phyloP scores from a whole-genome alignment of 2,113 vertebrate species.

The Dipodomys merriami region DNA sequence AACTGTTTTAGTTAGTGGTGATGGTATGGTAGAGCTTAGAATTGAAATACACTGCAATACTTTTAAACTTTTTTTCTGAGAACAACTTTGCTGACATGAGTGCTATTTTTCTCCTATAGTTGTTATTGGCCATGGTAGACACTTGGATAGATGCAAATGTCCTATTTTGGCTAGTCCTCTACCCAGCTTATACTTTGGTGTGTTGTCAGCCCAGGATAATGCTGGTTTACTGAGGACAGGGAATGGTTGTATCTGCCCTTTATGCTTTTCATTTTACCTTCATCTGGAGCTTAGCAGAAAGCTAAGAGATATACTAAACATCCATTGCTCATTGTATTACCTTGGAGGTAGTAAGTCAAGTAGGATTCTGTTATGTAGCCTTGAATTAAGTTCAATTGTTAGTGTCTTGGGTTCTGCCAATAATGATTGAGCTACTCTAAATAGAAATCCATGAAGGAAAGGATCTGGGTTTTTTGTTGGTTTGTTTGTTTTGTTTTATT shows the following conservation, averaged over 20 bases:
- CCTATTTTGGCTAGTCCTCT: neutral
- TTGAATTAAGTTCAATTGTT: neutral
- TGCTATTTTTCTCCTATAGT: neutral
- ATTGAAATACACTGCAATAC: neutral
- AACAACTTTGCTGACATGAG: neutral
- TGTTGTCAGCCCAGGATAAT: neutral
- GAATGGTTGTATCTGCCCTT: neutral
- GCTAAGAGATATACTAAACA: neutral
- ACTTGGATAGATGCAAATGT: neutral
- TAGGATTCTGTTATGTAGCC: neutral
- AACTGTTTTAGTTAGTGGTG: neutral
- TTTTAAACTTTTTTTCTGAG: constrained; percentile 24
- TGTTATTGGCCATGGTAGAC: neutral
- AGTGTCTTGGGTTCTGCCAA: neutral
- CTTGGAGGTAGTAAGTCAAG: neutral
- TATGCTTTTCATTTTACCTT: neutral
- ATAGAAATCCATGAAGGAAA: neutral
- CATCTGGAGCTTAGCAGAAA: neutral
- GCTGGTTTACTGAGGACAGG: neutral
- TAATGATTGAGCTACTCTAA: neutral
- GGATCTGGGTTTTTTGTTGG: neutral
- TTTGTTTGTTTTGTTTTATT: neutral
- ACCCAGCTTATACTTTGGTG: neutral
- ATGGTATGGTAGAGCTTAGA: neutral
- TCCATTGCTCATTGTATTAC: neutral